Evolutionary conservation across 2,797 vertebrate species (phyloP).

Genomic region (Muscicapa comitata): DNA sequence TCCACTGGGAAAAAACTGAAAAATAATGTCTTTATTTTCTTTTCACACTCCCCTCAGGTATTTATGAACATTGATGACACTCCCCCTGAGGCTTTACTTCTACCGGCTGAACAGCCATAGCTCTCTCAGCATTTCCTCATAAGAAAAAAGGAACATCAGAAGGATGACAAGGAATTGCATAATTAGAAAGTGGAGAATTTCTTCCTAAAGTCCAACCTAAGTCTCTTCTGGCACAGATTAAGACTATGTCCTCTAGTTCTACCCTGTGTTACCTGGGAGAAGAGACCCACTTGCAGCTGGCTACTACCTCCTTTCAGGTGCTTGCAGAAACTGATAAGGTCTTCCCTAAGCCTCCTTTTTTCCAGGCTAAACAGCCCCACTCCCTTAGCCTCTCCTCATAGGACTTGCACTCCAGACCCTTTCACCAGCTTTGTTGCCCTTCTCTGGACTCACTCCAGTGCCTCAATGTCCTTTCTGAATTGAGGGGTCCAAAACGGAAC

Average conservation of each 20-base stretch:
- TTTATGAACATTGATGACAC: not conserved
- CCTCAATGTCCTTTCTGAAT: not conserved
- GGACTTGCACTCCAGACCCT: not conserved
- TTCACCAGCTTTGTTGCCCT: not conserved
- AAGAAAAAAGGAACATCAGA: not conserved
- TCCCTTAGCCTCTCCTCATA: not conserved
- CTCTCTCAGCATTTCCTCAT: not conserved
- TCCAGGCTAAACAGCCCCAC: not conserved
- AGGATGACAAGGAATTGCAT: not conserved
- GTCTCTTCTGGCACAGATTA: not conserved
- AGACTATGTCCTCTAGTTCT: not conserved
- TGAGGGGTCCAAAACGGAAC: not conserved
- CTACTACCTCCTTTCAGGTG: not conserved
- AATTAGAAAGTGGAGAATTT: not conserved
- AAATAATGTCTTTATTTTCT: not conserved
- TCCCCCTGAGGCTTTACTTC: not conserved
- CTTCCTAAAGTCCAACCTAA: not conserved
- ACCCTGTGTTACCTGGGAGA: not conserved
- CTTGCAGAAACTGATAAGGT: too few species aligned
- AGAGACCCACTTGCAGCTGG: rapidly evolving
- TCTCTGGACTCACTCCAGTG: not conserved
- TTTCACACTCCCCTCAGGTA: not conserved
- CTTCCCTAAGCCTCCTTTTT: not conserved
- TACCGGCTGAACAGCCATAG: not conserved
- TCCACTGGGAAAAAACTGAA: not conserved